These are phyloP conservation scores for Tetranychus piercei DNA, from an alignment of 2,888 invertebrate genomes.

Conservation along the genomic window DNA sequence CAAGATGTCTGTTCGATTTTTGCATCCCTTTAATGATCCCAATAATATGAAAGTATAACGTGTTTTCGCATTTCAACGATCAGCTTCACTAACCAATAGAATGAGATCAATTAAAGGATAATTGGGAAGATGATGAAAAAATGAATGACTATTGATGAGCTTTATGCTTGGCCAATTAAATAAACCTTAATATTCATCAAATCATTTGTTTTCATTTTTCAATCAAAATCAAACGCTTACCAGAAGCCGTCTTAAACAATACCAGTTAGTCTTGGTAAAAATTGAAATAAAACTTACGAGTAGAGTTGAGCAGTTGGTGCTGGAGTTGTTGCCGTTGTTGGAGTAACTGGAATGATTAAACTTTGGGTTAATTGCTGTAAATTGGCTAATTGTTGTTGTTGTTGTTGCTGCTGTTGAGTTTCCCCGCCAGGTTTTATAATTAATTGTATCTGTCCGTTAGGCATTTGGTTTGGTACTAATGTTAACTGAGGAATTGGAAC, in stretches of 20 bases:
- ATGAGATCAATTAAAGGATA: no score
- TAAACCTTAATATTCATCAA: background rate
- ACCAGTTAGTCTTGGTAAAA: background rate
- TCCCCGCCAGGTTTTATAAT: background rate
- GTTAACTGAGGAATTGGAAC: background rate
- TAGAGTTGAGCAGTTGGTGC: background rate
- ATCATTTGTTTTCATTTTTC: background rate
- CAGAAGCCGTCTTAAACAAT: background rate
- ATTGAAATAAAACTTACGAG: background rate
- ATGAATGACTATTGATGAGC: no score
- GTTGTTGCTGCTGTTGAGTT: background rate
- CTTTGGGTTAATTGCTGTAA: background rate
- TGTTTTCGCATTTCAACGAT: no score
- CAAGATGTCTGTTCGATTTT: no score
- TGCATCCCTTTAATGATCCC: no score
- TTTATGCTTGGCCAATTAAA: no score
- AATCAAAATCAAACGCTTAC: background rate
- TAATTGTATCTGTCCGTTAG: slow-evolving; percentile 7
- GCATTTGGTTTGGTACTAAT: slow-evolving; percentile 3
- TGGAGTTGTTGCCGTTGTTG: background rate
- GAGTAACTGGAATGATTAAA: background rate
- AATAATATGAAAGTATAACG: no score
- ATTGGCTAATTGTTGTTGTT: background rate
- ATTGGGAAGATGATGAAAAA: no score
- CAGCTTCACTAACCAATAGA: no score